Conservation (phyloP, 2,113 vertebrate genomes). For the Tenebrosternarchus preto region DNA sequence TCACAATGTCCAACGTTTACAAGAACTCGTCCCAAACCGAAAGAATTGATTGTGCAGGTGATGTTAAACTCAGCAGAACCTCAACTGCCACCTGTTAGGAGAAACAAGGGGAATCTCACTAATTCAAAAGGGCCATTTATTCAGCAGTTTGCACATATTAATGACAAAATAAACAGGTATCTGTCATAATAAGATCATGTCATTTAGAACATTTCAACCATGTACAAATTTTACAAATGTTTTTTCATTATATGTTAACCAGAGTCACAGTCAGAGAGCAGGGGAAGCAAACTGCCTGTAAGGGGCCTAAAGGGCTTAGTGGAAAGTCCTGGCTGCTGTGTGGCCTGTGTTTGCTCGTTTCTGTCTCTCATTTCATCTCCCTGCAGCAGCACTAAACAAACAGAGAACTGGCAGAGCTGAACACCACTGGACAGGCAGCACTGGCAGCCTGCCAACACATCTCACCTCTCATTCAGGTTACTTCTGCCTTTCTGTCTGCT, state of each 20-base stretch:
- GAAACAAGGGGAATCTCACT: neutral
- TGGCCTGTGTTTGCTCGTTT: conserved; percentile 46
- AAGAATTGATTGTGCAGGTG: neutral
- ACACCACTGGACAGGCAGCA: conserved; percentile 34
- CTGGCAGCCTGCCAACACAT: conserved; percentile 47
- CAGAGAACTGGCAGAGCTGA: conserved; percentile 26
- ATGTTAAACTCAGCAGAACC: neutral
- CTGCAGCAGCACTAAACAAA: conserved; percentile 41
- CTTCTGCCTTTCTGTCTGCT: neutral
- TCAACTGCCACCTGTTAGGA: neutral
- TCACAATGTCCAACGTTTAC: conserved; percentile 81
- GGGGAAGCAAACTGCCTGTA: too few relatives aligned
- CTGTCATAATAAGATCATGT: too few relatives aligned
- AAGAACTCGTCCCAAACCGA: neutral
- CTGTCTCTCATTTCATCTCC: conserved; percentile 26
- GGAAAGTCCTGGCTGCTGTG: conserved; percentile 3
- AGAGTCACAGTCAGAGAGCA: too few relatives aligned
- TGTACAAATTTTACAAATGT: too few relatives aligned
- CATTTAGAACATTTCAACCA: too few relatives aligned
- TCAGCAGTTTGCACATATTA: too few relatives aligned
- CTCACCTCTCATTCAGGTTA: conserved; percentile 34
- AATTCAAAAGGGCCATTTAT: too few relatives aligned
- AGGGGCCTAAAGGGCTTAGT: neutral
- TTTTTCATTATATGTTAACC: too few relatives aligned
- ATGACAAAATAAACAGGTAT: too few relatives aligned